Evolutionary conservation across 2,888 invertebrate species (phyloP), one percentile per base, ranked within the genome.

Genomic region (Erebia ligea): DNA sequence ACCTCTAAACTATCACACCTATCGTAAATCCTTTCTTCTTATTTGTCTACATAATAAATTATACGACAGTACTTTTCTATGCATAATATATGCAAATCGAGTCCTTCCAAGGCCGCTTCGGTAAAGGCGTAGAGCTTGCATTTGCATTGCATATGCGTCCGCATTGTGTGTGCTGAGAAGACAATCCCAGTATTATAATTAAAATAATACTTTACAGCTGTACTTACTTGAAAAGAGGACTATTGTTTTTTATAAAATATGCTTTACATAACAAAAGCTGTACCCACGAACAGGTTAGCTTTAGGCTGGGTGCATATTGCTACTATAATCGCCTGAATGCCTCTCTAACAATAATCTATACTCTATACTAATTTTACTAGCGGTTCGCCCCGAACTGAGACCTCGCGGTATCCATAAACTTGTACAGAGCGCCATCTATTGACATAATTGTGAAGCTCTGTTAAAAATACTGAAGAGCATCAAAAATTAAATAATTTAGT

Each of bases 131-230:
- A 50, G 17, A 54, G 65, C 17, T 17, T 56, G 21, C 66, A 66
- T 66, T 66, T 56, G 56, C 66, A 66, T 66, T 40, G 25, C 65
- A 50, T 42, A 54, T 54, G 65, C 65, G 54, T 65, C 52, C 65
- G 54, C 34, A 65, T 63, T 63, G 19, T 54, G 52, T 54, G 9
- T 56, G 15, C 63, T 34, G 34, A 54, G 54, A 52, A 3, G 54
- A 52, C 19, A 17, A 54, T 19, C 34, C 64, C 17, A 40, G 13
- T 2, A 21, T 19, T 40, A 61, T 61, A 61, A 61, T 61, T 40
- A 40, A 40, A 61, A 61, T 40, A 61, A 58, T 17, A 52, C 52
- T 52, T 54, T 19, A 54, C 54, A 10, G 10, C 10, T 54, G 50
- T n/a, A 45, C 13, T 50, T n/a, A 45, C 13, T 50, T 5, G 15